Base-by-base conservation (phyloP, 2,797 vertebrate species). In the Anguilla pacifica region DNA sequence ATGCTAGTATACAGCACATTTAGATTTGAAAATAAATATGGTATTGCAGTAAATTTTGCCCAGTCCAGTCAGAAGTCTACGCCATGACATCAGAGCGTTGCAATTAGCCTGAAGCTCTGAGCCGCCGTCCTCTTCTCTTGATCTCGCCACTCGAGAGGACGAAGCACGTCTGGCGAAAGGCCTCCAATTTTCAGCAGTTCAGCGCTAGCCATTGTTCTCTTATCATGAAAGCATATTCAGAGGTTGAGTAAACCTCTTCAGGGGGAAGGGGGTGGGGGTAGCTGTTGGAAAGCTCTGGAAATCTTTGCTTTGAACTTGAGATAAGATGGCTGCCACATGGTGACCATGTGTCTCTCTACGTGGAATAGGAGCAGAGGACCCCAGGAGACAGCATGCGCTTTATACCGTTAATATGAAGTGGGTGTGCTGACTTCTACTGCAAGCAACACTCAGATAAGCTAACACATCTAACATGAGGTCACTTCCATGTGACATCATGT, bases 171-270 rank as follows among this genome's bases (percentile, higher is more conserved):
- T 86, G 35, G 43, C 11, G n/a, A 46, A 61, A 49, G 46, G 19
- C 77, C 53, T 25, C 11, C 25, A 35, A 57, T 59, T 81, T 57
- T 81, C 86, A 59, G 55, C 86, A 59, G 72, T 59, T 74, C 72
- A 59, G 90, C 90, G 87, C 90, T 92, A 88, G 89, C 85, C 85
- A 88, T 86, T 82, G 89, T 87, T 88, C 88, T 89, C 93, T 94
- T 93, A 95, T 95, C 94, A 95, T 94, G 88, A 95, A 96, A 95
- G 93, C 93, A 93, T 94, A 94, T 94, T 94, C 93, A 86, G 83
- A 87, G 91, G 88, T 89, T 95, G 92, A 93, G 92, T 94, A 93
- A 95, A 91, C 89, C 91, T 91, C 89, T 91, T 93, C 86, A 31
- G 46, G 85, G 43, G 49, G 35, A 46, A 46, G 39, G 35, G 74